Evolutionary conservation across 1,140 invertebrate species (phyloP).

Genomic region (Leptinotarsa defecta): DNA sequence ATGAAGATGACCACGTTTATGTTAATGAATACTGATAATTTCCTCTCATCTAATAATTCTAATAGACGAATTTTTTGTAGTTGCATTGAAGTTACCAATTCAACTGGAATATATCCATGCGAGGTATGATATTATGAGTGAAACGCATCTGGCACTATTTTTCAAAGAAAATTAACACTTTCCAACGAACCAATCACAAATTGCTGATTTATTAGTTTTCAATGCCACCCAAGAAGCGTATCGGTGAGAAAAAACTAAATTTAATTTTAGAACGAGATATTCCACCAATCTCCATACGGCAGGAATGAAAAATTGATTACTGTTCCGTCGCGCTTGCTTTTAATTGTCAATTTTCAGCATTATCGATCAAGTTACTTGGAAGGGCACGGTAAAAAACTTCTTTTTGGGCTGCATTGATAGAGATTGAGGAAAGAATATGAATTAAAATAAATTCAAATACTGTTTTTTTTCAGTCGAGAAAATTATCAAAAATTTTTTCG

Average conservation of each 20-base stretch:
- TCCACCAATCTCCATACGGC: not conserved
- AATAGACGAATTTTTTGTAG: no score
- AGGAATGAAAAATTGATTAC: not conserved
- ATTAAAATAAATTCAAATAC: no score
- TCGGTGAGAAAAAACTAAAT: not conserved
- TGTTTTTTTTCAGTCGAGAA: no score
- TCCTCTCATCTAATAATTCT: no score
- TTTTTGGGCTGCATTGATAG: no score
- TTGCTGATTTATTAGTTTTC: not conserved
- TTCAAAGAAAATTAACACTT: not conserved
- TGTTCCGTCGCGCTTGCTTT: not conserved
- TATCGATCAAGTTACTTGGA: not conserved
- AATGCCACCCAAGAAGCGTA: constrained; percentile 1
- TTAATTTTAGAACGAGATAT: not conserved
- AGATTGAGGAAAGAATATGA: no score
- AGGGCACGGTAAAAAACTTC: not conserved
- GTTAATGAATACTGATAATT: no score
- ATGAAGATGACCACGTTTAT: no score
- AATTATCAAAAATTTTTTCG: no score
- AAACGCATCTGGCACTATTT: not conserved
- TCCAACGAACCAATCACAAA: not conserved
- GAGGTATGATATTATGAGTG: not conserved
- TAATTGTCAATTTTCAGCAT: not conserved
- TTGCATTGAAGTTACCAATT: no score
- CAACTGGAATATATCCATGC: no score